These are phyloP conservation scores for Nycteola revayana DNA, from an alignment of 2,888 invertebrate species.

Conservation along the genomic window DNA sequence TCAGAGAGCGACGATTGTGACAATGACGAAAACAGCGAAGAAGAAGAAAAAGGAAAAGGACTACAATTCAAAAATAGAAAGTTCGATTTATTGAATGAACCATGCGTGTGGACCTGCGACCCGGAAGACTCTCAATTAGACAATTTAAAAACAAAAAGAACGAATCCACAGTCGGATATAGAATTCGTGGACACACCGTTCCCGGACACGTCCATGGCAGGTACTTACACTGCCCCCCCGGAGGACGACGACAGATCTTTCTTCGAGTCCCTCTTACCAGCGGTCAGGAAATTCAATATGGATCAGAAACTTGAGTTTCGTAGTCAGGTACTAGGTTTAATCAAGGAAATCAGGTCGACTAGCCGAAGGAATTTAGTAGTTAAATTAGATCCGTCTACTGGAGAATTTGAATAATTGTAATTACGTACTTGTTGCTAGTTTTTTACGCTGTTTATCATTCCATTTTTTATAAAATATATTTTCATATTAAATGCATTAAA, in stretches of 20 bases:
- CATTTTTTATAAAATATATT: background rate
- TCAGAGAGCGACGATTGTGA: conserved; percentile 47
- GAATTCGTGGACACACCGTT: conserved; percentile 55
- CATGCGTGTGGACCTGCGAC: conserved; percentile 39
- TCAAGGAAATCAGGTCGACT: conserved; percentile 53
- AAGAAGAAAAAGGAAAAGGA: conserved; percentile 42
- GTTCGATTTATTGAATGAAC: conserved; percentile 33
- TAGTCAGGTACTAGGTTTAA: conserved; percentile 50
- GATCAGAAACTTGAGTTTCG: conserved; percentile 67
- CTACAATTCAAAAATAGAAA: conserved; percentile 30
- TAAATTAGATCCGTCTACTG: conserved; percentile 36
- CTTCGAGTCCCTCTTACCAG: conserved; percentile 64
- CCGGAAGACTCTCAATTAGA: conserved; percentile 39
- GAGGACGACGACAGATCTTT: conserved; percentile 66
- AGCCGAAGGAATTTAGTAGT: conserved; percentile 24
- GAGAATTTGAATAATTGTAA: conserved; percentile 23
- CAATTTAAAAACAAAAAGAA: conserved; percentile 44
- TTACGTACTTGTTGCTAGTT: background rate
- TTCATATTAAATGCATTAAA: too few relatives aligned
- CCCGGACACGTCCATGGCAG: conserved; percentile 34
- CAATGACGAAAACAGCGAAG: conserved; percentile 42
- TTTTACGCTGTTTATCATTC: background rate
- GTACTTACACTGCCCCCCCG: conserved; percentile 25
- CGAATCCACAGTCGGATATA: conserved; percentile 31
- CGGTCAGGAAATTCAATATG: conserved; percentile 56